These are phyloP conservation scores for Pentalonia nigronervosa DNA, from an alignment of 1,140 invertebrate species.

Conservation along the genomic window DNA sequence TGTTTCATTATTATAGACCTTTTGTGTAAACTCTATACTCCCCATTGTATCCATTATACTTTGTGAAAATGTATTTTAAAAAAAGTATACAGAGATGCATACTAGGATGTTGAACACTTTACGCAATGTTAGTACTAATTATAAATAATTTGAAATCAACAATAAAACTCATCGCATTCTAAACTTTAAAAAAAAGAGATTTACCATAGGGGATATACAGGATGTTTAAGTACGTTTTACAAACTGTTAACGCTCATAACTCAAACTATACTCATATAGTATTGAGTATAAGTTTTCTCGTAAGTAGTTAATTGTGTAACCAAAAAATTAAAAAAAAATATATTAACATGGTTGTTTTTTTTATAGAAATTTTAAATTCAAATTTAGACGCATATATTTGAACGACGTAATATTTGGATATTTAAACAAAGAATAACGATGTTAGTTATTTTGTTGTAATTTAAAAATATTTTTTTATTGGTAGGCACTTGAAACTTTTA, in stretches of 20 bases:
- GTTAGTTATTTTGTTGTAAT: too few species aligned
- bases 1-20: conserved; percentile 47
- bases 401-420: too few species aligned
- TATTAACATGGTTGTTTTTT: too few species aligned
- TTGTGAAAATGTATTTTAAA: conserved; percentile 23
- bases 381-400: too few species aligned
- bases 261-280: too few species aligned
- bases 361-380: too few species aligned
- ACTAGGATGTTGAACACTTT: neutral
- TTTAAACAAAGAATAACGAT: too few species aligned
- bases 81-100: neutral
- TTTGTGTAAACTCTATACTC: conserved; percentile 25
- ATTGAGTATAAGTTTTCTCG: too few species aligned
- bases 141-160: neutral
- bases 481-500: too few species aligned
- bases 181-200: neutral
- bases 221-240: neutral
- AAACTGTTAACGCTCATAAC: neutral
- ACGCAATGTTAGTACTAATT: neutral
- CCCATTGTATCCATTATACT: conserved; percentile 29
- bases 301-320: too few species aligned
- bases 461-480: too few species aligned
- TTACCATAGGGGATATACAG: neutral
- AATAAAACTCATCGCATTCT: neutral
- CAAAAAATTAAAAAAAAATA: too few species aligned